These are phyloP conservation scores for Caenorhabditis remanei DNA, from an alignment of 1,140 invertebrate genomes.

Conservation along the genomic window DNA sequence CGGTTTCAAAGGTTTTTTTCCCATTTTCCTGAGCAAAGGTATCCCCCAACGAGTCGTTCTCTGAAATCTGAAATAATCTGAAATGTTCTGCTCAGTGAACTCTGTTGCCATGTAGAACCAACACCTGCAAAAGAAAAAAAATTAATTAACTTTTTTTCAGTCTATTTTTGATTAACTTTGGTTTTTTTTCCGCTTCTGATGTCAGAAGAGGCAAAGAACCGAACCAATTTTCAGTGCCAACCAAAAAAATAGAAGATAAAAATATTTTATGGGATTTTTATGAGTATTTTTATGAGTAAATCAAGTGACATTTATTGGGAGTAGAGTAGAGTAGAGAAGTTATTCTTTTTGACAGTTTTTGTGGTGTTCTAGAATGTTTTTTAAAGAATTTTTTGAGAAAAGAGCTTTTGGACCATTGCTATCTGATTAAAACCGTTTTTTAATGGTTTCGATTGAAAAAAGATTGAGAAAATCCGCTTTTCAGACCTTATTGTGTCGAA, in stretches of 20 bases:
- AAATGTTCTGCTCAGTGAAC: not conserved
- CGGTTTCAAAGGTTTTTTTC: not conserved
- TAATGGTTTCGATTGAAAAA: too few species aligned
- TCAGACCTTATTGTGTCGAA: too few species aligned
- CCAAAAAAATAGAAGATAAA: not conserved
- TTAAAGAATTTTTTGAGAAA: too few species aligned
- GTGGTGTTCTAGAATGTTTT: not conserved
- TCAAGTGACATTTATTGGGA: too few species aligned
- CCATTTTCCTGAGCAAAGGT: not conserved
- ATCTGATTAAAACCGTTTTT: too few species aligned
- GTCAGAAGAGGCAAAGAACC: not conserved
- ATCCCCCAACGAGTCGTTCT: not conserved
- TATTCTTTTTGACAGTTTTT: not conserved
- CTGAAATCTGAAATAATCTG: not conserved
- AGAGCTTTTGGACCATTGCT: too few species aligned
- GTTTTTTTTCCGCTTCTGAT: not conserved
- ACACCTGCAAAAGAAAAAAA: not conserved
- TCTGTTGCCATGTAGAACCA: not conserved
- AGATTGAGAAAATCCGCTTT: too few species aligned
- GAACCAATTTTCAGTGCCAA: not conserved
- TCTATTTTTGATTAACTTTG: too few species aligned
- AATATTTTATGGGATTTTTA: conserved; percentile 20
- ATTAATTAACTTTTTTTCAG: not conserved
- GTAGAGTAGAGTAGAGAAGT: not conserved
- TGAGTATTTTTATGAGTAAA: not conserved